Evolutionary conservation across 2,113 vertebrate species (phyloP).

Genomic region (Globicephala melas): DNA sequence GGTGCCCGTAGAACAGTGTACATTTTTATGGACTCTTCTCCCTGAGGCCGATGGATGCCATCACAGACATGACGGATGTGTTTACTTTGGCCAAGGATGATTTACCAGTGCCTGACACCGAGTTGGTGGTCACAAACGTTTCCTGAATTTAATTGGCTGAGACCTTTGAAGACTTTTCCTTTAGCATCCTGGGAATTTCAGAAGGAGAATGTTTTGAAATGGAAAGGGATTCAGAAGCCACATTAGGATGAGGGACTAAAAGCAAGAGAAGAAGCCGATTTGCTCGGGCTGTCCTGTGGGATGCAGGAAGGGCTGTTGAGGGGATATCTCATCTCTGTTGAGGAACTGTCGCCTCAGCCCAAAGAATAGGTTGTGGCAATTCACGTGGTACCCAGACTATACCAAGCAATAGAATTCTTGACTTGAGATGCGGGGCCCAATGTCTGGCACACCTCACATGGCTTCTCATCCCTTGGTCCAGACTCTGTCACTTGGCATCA

Average conservation of each 20-base stretch:
- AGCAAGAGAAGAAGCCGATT: not conserved
- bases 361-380: not conserved
- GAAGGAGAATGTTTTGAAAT: not conserved
- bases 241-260: not conserved
- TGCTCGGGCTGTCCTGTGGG: not conserved
- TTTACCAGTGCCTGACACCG: not conserved
- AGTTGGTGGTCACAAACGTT: not conserved
- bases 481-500: not conserved
- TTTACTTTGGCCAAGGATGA: slow-evolving; percentile 7
- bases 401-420: not conserved
- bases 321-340: not conserved
- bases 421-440: not conserved
- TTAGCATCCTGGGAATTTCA: not conserved
- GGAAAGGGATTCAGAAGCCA: slow-evolving; percentile 21
- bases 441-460: not conserved
- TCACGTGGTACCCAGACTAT: not conserved
- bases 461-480: not conserved
- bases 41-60: not conserved
- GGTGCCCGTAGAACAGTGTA: not conserved
- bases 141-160: slow-evolving; percentile 34
- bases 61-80: not conserved
- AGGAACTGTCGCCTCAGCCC: not conserved
- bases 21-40: slow-evolving; percentile 39
- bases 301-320: not conserved
- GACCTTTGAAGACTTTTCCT: not conserved